A percentile compares a stretch with the other conserved stretches of the same genome.
Conservation (phyloP, 37 sponge, comb jelly and placozoan genomes). For the Halichondria panicea region DNA sequence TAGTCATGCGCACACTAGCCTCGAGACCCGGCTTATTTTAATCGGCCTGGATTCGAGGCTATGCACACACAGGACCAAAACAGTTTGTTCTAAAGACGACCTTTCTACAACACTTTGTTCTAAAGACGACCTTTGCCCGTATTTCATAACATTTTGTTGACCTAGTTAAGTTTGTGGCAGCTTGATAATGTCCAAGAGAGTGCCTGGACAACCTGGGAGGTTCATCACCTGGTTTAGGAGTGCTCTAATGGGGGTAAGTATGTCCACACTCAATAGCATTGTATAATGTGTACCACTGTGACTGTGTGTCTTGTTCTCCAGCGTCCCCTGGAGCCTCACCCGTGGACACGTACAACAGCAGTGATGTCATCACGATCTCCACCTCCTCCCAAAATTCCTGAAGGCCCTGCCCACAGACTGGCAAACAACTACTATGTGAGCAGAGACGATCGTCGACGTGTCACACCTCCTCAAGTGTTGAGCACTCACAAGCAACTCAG, state of each 20-base stretch:
- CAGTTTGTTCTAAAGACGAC: too few species aligned
- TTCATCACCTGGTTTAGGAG: slow-evolving; percentile 60
- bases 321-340: slow-evolving; percentile 26
- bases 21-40: too few species aligned
- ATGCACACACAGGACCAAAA: too few species aligned
- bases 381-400: slow-evolving; percentile 74
- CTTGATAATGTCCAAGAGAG: too few species aligned
- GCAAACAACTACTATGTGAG: slow-evolving; percentile 74
- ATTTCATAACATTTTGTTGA: too few species aligned
- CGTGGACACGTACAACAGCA: slow-evolving; percentile 37
- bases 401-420: slow-evolving; percentile 70
- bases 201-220: slow-evolving; percentile 57
- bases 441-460: slow-evolving; percentile 56
- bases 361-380: slow-evolving; percentile 47
- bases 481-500: slow-evolving; percentile 3
- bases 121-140: too few species aligned
- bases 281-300: neutral
- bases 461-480: slow-evolving; percentile 57
- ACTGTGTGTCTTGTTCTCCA: neutral
- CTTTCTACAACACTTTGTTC: too few species aligned
- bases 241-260: slow-evolving; percentile 62
- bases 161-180: too few species aligned
- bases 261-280: neutral
- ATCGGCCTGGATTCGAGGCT: too few species aligned
- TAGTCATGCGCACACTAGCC: too few species aligned